phyloP scores from a whole-genome alignment of 2,113 vertebrate species.

The Podarcis raffonei region DNA sequence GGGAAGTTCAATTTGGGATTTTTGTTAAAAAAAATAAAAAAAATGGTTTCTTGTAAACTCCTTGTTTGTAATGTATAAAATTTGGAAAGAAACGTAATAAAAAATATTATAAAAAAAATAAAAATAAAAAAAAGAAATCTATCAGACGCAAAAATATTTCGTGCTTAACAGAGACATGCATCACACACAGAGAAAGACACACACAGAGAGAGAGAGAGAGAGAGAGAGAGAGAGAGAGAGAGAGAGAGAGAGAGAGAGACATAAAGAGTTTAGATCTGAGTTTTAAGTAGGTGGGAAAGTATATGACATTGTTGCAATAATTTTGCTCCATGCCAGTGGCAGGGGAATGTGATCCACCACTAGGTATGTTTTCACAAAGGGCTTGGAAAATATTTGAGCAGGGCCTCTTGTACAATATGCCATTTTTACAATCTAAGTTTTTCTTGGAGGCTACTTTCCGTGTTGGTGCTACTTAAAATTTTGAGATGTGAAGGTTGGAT shows the following conservation, averaged over 20 bases:
- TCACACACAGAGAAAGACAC: neutral
- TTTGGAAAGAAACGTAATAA: no score
- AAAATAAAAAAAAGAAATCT: constrained; percentile 52
- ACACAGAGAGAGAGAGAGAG: neutral
- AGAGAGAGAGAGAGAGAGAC: neutral
- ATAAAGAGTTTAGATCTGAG: constrained; percentile 50
- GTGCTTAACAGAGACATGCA: constrained; percentile 42
- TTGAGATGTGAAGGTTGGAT: constrained; percentile 42
- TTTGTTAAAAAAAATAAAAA: no score
- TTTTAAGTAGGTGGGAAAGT: constrained; percentile 34
- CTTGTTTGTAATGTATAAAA: no score
- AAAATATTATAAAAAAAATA: no score
- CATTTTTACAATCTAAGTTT: constrained; percentile 52
- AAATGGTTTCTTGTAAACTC: no score
- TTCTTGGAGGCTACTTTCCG: constrained; percentile 48
- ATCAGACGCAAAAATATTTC: constrained; percentile 46
- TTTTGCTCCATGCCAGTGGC: constrained; percentile 27
- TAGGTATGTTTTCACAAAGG: constrained; percentile 28
- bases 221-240: neutral
- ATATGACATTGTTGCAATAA: constrained; percentile 58
- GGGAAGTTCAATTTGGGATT: no score
- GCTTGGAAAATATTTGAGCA: constrained; percentile 46
- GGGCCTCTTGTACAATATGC: constrained; percentile 22
- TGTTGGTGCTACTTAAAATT: constrained; percentile 51
- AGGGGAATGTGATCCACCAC: constrained; percentile 41